Conservation (phyloP, 2,888 invertebrate species). For the Tetragonisca angustula region DNA sequence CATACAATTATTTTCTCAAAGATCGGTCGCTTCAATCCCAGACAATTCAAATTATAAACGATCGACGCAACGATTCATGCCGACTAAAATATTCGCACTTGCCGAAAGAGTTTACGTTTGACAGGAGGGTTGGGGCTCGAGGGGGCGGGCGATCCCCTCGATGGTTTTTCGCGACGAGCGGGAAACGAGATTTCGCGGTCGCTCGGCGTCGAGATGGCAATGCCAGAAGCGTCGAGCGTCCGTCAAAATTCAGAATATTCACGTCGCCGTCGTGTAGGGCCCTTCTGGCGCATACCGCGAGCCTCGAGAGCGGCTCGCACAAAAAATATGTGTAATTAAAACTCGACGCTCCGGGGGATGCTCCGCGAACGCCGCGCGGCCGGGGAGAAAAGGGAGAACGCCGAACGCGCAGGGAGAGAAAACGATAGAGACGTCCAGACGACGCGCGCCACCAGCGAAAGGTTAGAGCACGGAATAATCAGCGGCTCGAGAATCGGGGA, state of each 20-base stretch:
- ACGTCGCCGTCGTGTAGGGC: constrained; percentile 59
- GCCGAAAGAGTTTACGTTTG: background rate
- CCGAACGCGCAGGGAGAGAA: constrained; percentile 2
- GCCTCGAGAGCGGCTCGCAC: constrained; percentile 59
- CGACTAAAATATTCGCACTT: background rate
- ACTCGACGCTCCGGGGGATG: constrained; percentile 70
- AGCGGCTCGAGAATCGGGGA: constrained; percentile 14
- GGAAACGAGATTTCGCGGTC: constrained; percentile 52
- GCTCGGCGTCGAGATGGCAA: constrained; percentile 61
- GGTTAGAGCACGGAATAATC: constrained; percentile 51
- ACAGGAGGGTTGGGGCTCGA: background rate
- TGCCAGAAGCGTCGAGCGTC: constrained; percentile 60
- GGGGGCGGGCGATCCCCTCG: background rate
- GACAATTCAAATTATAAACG: background rate
- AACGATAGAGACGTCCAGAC: constrained; percentile 47
- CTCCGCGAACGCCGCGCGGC: constrained; percentile 38
- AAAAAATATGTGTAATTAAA: constrained; percentile 76
- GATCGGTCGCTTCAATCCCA: background rate
- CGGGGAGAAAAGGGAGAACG: constrained; percentile 37
- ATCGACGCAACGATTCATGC: background rate
- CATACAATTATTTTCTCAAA: background rate
- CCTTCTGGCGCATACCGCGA: constrained; percentile 50
- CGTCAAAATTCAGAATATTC: constrained; percentile 65
- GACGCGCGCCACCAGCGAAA: constrained; percentile 31
- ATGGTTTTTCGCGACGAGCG: constrained; percentile 39